phyloP scores from a whole-genome alignment of 1,140 invertebrate genomes.

The Lucilia sericata region DNA sequence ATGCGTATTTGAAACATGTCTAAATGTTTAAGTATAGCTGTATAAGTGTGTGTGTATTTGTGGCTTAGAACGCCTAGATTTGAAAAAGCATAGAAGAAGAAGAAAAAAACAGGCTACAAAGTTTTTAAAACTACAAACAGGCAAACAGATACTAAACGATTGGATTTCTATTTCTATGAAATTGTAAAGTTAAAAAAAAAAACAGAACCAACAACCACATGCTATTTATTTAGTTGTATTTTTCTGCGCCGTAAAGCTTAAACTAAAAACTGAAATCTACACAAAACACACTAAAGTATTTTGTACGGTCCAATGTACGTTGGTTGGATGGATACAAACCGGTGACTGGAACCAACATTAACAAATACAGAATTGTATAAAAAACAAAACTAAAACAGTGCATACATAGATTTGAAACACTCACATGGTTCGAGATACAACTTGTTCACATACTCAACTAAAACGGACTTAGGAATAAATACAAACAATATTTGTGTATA shows the following conservation, averaged over 20 bases:
- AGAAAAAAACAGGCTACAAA: background rate
- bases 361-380: too few relatives aligned
- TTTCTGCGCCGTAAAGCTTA: background rate
- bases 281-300: background rate
- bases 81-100: background rate
- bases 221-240: background rate
- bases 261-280: background rate
- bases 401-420: too few relatives aligned
- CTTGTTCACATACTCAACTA: too few relatives aligned
- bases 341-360: too few relatives aligned
- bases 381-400: too few relatives aligned
- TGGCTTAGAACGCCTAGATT: slow-evolving; percentile 5
- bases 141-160: background rate
- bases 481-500: too few relatives aligned
- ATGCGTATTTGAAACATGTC: background rate
- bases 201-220: background rate
- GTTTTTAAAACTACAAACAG: background rate
- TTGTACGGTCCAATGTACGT: slow-evolving; percentile 1
- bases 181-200: background rate
- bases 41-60: background rate
- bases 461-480: too few relatives aligned
- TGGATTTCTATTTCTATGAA: slow-evolving; percentile 6
- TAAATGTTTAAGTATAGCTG: background rate
- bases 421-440: too few relatives aligned
- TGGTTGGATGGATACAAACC: background rate